A percentile compares a stretch with the other conserved stretches of the same genome.
Conservation (phyloP, 2,888 invertebrate genomes). For the Andrena flavipes region DNA sequence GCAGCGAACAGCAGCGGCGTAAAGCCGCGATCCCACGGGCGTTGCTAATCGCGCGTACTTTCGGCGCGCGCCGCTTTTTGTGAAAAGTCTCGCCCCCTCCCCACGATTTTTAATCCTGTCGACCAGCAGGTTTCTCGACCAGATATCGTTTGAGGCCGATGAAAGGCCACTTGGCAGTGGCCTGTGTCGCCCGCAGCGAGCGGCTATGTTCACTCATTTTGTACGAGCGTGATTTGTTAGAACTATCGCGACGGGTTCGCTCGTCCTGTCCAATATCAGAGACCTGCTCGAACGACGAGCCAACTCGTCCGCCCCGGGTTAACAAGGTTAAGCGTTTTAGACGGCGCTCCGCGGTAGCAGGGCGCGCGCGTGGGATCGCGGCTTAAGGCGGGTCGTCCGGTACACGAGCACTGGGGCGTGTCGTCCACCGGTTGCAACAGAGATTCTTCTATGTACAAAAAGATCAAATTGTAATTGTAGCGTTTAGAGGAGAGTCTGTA, state of each 20-base stretch:
- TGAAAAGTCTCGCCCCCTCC: background rate
- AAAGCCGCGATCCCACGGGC: background rate
- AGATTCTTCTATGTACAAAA: constrained; percentile 76
- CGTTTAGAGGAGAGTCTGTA: constrained; percentile 75
- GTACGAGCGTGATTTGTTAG: background rate
- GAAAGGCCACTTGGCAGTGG: background rate
- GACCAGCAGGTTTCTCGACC: background rate
- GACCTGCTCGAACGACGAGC: background rate
- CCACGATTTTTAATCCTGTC: background rate
- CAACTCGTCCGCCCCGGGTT: background rate
- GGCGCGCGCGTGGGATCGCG: background rate
- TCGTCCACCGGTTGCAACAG: constrained; percentile 47
- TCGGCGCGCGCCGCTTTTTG: background rate
- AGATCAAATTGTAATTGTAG: constrained; percentile 81
- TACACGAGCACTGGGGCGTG: background rate
- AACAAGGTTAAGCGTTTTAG: background rate
- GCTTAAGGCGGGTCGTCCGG: background rate
- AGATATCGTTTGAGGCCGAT: background rate
- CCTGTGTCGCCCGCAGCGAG: background rate
- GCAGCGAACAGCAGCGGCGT: background rate
- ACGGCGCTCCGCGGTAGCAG: background rate
- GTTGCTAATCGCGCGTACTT: background rate
- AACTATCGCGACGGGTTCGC: background rate
- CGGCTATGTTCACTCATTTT: background rate
- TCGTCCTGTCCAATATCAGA: background rate